These are phyloP conservation scores for Coregonus suidteri DNA, from an alignment of 2,797 vertebrate genomes.

Conservation along the genomic window DNA sequence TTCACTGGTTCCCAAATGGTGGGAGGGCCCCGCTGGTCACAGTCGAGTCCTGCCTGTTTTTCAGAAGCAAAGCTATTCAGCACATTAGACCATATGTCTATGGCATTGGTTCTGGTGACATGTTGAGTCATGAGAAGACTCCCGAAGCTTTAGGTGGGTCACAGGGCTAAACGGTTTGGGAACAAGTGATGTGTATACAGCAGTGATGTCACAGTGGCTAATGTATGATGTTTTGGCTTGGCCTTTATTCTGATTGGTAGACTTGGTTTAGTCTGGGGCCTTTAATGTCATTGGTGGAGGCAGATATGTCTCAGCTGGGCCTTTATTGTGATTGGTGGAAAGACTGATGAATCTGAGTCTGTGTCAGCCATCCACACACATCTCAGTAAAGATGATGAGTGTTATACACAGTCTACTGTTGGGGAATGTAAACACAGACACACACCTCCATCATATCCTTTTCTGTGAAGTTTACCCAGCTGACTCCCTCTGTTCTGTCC, in stretches of 20 bases:
- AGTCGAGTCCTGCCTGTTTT: not conserved
- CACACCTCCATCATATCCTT: slow-evolving; percentile 1
- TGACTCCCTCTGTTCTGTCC: slow-evolving; percentile 53
- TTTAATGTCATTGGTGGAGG: not conserved
- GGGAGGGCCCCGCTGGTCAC: not conserved
- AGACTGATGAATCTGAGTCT: too few relatives aligned
- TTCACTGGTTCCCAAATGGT: not conserved
- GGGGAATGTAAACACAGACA: slow-evolving; percentile 5
- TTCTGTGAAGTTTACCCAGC: slow-evolving; percentile 56
- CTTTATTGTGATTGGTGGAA: not conserved
- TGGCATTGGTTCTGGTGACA: not conserved
- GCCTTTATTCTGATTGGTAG: not conserved
- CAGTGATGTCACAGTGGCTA: not conserved
- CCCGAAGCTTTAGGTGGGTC: not conserved
- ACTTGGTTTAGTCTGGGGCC: not conserved
- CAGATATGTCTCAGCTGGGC: not conserved
- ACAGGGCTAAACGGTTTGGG: not conserved
- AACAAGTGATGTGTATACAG: too few relatives aligned
- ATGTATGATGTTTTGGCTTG: not conserved
- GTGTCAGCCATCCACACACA: too few relatives aligned
- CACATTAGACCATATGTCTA: not conserved
- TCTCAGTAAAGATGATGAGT: not conserved
- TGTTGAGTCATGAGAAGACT: not conserved
- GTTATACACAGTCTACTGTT: not conserved
- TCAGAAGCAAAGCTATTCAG: not conserved